phyloP scores from a whole-genome alignment of 1,140 invertebrate genomes.

The Formica exsecta region DNA sequence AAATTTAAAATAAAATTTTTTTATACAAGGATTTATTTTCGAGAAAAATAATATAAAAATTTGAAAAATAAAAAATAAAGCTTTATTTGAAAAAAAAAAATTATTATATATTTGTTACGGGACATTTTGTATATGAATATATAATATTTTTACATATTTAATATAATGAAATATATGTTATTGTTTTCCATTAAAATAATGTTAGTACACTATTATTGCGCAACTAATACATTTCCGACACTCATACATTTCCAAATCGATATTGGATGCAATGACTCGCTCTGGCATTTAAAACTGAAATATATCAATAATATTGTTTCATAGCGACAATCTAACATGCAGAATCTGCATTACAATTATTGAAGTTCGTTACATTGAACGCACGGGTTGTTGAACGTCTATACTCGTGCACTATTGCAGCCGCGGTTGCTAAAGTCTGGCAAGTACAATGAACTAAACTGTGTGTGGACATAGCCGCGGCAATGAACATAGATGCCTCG shows the following conservation, averaged over 20 bases:
- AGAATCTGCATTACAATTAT: constrained; percentile 11
- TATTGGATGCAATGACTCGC: neutral
- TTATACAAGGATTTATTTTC: too few species aligned
- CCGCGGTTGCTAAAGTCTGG: constrained; percentile 33
- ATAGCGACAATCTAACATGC: neutral
- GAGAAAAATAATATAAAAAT: neutral
- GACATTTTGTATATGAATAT: neutral
- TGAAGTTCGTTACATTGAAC: neutral
- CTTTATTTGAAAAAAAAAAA: too few species aligned
- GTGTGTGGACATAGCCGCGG: constrained; percentile 23
- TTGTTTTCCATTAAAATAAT: neutral
- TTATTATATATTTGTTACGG: too few species aligned
- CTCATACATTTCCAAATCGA: neutral
- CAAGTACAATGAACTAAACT: constrained; percentile 54
- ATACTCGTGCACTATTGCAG: neutral
- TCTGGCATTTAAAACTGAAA: neutral
- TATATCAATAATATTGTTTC: neutral
- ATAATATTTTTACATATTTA: neutral
- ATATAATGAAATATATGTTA: neutral
- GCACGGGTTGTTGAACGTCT: constrained; percentile 35
- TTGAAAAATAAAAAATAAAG: too few species aligned
- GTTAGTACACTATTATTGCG: neutral
- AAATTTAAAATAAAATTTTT: too few species aligned
- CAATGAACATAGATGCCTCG: constrained; percentile 41
- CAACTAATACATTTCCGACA: neutral